Evolutionary conservation across 2,113 vertebrate genomes (phyloP), one percentile per base, ranked within the genome.

Genomic region (Cryptoleucopteryx plumbea): DNA sequence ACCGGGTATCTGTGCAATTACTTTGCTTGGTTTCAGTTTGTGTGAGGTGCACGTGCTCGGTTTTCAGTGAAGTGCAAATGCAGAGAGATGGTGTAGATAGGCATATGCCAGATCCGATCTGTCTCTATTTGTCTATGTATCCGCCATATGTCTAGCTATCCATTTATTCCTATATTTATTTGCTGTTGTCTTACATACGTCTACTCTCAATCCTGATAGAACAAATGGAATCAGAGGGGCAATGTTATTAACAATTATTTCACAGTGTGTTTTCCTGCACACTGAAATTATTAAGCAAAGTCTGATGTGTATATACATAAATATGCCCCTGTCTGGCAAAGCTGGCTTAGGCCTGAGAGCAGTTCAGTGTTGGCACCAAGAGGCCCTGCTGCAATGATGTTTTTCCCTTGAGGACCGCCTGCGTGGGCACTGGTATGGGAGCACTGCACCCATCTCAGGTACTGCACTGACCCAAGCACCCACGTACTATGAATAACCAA

Each of bases 401-500:
- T 55, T 87, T 67, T 29, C 27, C 42, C 31, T 36, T 23, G 2
- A 1, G 52, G 13, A 62, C 15, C 6, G 5, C 20, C 48, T 34
- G 32, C 0, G 0, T 32, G 29, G 47, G n/a, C 68, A 16, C 34
- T 40, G 52, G n/a, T 32, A 23, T 4, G 15, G 52, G 50, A 55
- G 20, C 25, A 11, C 55, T 17, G 27, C 21, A 26, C 45, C 50
- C 26, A 11, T 13, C 66, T 32, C 5, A 1, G 34, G 22, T 32
- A 5, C 61, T 15, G 26, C 20, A 3, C 21, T 73, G 27, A 38
- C 32, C 80, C 32, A 16, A 40, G 82, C 67, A 36, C 31, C 34
- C 15, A 1, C 0, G 4, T 8, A 0, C 61, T 36, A 5, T 8
- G 12, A 7, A 7, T 15, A 62, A 52, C 36, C 42, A 31, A 1